Base-by-base conservation (phyloP, 1,140 invertebrate species). In the Conus ventricosus region DNA sequence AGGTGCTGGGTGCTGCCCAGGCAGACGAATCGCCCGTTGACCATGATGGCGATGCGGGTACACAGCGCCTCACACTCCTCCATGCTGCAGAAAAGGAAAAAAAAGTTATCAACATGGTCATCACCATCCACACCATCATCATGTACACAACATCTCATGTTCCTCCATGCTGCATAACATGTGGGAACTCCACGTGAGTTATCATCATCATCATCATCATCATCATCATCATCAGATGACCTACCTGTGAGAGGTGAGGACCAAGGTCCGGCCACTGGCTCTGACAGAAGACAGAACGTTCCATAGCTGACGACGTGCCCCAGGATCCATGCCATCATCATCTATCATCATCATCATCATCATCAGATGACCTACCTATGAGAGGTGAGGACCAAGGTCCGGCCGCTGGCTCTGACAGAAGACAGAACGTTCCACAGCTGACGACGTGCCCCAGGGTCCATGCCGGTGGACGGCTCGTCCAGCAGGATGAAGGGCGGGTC, bases 1-100 rank as follows among this genome's bases (percentile, higher is more conserved):
- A 96, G 92, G 93, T 96, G 95, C 88, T 96, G 95, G 13, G 94
- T 92, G 90, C 94, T 95, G 27, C 96, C 94, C 7, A 95, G 89
- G 91, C 94, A 96, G 84, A 92, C 92, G 85, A 96, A 95, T 82
- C 92, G 90, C 6, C 96, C 96, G 91, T 96, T 96, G 0, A 96
- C 96, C 96, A 96, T 96, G 82, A 96, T 96, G 11, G 94, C 95
- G 51, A 96, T 88, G 27, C 95, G 92, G 55, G 94, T 95, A 89
- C 96, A 96, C 23, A 96, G 91, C 3, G 96, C 95, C 87, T 96
- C 95, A 93, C 96, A 96, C 91, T 96, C 96, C 89, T 96, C 96
- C 96, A 96, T 96, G 85, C 95, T 95, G 89, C 20, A 91, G 90
- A 57, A n/a, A 86, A 85, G 7, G 3, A 13, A 17, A 23, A 6